Base-by-base conservation (phyloP, 2,113 vertebrate species). In the Boulengeromyrus knoepffleri region DNA sequence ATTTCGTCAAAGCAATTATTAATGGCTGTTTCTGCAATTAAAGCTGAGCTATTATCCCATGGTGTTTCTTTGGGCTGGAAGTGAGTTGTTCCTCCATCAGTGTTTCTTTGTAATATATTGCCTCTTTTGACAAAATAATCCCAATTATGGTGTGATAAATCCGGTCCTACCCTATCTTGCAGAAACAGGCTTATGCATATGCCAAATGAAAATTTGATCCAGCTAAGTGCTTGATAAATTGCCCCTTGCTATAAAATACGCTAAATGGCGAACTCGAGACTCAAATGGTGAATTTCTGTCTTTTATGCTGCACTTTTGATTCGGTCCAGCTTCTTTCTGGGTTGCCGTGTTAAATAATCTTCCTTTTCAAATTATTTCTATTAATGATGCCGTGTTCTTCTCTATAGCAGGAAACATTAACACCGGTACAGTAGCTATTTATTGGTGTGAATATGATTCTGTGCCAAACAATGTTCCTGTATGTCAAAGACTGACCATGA, bases 131-230 rank as follows among this genome's bases (percentile, higher is more conserved):
- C 24, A 36, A 84, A 58, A 88, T 77, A 89, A 84, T 62, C 90
- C 87, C 77, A 90, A 90, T 88, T 90, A 53, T 74, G 49, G 39
- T 90, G 90, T 88, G 87, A 90, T 90, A 88, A 90, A 88, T 89
- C 87, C 74, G 6, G 50, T 85, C 21, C 45, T 46, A 47, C 58
- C 87, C 80, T 88, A 90, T 90, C 87, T 90, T 53, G 2, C 42
- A 62, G 50, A 77, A 85, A 50, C 74, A 90, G 90, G 24, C 52
- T 53, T 49, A 39, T 50, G 46, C 49, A 21, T 24, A 36, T 31
- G 50, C 42, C 58, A 88, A 50, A 85, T 58, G 53, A 90, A 90
- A 46, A 56, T 84, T 62, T 39, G 39, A 85, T 83, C 87, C 74
- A 46, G 90, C 39, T 58, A 88, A 90, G 50, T 80, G 87, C 19